Percentiles rank a stretch among this genome's conserved stretches.
Evolutionary conservation across 2,888 invertebrate genomes (phyloP).

Genomic region (Leptinotarsa peninsularis): DNA sequence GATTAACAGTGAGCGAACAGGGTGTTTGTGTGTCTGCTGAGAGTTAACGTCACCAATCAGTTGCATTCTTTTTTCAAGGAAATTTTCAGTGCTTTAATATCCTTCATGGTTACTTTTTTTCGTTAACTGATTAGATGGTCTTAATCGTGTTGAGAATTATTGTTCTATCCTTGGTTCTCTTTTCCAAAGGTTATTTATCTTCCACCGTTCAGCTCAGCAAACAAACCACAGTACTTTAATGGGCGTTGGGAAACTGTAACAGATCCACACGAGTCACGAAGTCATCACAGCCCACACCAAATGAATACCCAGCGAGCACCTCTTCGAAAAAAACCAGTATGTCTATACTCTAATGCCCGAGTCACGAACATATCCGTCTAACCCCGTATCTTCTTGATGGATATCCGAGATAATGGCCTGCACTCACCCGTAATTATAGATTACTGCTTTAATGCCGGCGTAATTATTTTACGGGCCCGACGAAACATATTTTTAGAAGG

Average conservation of each 20-base stretch:
- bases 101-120: too few relatives aligned
- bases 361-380: constrained; percentile 18
- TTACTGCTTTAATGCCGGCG: constrained; percentile 50
- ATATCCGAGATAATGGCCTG: constrained; percentile 56
- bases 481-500: constrained; percentile 33
- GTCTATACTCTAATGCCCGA: neutral
- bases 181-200: neutral
- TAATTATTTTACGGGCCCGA: constrained; percentile 49
- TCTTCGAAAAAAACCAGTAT: constrained; percentile 12
- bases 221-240: neutral
- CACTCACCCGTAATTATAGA: constrained; percentile 54
- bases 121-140: too few relatives aligned
- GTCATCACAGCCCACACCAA: neutral
- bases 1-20: too few relatives aligned
- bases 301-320: neutral
- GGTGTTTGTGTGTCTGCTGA: too few relatives aligned
- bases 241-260: neutral
- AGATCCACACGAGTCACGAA: constrained; percentile 7
- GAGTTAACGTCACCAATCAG: too few relatives aligned
- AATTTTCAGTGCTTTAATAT: too few relatives aligned
- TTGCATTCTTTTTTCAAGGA: too few relatives aligned
- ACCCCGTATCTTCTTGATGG: constrained; percentile 48
- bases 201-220: neutral
- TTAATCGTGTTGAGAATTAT: neutral
- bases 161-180: neutral